Evolutionary conservation across 1,140 invertebrate genomes (phyloP).

Genomic region (Tetragonula clypearis): DNA sequence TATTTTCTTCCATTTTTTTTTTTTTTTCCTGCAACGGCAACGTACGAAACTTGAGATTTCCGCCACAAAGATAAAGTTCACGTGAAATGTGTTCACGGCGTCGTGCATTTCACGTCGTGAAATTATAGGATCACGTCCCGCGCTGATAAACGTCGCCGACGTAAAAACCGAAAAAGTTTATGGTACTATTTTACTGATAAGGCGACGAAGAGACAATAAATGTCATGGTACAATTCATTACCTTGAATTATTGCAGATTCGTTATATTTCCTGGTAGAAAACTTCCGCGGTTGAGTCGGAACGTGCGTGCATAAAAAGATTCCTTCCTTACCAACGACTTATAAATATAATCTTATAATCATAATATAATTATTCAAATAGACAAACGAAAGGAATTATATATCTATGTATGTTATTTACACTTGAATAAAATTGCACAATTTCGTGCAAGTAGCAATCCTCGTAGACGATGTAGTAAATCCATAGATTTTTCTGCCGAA

Average conservation of each 20-base stretch:
- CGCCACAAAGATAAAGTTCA: no score
- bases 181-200: slow-evolving; percentile 20
- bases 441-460: not conserved
- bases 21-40: no score
- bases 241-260: not conserved
- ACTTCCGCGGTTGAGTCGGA: not conserved
- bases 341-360: no score
- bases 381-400: no score
- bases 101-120: no score
- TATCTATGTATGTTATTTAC: not conserved
- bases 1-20: no score
- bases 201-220: not conserved
- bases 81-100: no score
- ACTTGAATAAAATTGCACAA: no score
- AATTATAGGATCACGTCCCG: not conserved
- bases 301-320: no score
- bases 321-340: no score
- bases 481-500: slow-evolving; percentile 12
- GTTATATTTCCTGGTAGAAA: not conserved
- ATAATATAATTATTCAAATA: no score
- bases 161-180: not conserved
- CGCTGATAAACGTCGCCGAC: not conserved
- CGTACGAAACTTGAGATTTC: no score
- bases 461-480: not conserved
- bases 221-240: not conserved